Conservation (phyloP, 2,113 vertebrate genomes). For the Notothenia coriiceps region DNA sequence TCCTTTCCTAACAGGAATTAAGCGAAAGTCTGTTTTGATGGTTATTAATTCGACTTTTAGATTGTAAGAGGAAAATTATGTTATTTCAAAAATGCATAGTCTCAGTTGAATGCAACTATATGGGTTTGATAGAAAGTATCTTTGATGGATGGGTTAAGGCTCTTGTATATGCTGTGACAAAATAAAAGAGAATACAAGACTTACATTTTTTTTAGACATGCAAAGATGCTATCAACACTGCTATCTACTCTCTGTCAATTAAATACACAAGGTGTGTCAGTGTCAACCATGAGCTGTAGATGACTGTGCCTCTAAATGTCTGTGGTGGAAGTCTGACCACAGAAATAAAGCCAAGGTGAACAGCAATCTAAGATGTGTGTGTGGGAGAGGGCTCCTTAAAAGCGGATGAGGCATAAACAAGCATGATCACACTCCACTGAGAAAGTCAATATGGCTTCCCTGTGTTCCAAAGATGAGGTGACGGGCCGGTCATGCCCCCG, state of each 20-base stretch:
- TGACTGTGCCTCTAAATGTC: background rate
- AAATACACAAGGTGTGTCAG: background rate
- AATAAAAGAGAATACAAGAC: background rate
- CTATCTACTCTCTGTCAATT: background rate
- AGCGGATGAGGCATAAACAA: slow-evolving; percentile 37
- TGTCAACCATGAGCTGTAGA: background rate
- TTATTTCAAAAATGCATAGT: background rate
- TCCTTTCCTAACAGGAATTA: background rate
- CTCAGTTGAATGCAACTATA: background rate
- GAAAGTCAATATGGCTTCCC: slow-evolving; percentile 47
- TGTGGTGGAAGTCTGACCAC: background rate
- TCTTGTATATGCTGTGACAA: background rate
- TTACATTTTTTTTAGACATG: background rate
- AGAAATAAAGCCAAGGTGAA: slow-evolving; percentile 20
- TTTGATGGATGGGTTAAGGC: background rate
- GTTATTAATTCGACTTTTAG: background rate
- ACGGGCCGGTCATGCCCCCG: slow-evolving; percentile 11
- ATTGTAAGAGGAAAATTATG: background rate
- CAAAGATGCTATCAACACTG: background rate
- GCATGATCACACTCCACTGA: slow-evolving; percentile 34
- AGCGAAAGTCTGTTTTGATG: background rate
- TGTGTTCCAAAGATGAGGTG: slow-evolving; percentile 36
- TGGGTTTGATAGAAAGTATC: background rate
- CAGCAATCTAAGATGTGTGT: slow-evolving; percentile 1
- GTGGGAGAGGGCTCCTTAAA: background rate